Evolutionary conservation across 2,113 vertebrate species (phyloP).

Genomic region (Plectropomus leopardus): DNA sequence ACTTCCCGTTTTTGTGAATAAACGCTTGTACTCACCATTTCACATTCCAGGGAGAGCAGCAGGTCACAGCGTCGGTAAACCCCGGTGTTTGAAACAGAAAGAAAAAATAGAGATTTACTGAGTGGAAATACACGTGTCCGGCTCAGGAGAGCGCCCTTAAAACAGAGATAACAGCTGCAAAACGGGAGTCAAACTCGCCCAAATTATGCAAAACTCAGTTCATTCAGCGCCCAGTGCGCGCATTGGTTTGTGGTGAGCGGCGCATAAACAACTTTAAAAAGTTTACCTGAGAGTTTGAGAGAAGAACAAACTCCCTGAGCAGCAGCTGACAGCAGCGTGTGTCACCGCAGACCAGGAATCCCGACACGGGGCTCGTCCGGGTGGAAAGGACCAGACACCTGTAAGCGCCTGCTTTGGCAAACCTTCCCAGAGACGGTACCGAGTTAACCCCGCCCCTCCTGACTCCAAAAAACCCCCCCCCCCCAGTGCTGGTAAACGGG

Average conservation of each 20-base stretch:
- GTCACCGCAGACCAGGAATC: slow-evolving; percentile 21
- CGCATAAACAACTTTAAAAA: background rate
- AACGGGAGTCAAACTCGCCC: background rate
- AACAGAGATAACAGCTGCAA: background rate
- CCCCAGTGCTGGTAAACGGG: background rate
- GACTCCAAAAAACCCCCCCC: slow-evolving; percentile 8
- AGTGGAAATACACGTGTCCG: background rate
- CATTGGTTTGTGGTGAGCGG: background rate
- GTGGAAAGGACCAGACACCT: slow-evolving; percentile 70
- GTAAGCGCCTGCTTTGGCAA: slow-evolving; percentile 45
- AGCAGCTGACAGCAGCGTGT: slow-evolving; percentile 5
- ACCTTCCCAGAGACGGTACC: slow-evolving; percentile 32
- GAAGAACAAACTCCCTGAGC: background rate
- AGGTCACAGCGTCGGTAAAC: slow-evolving; percentile 35
- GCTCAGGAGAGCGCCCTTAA: background rate
- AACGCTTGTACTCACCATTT: slow-evolving; percentile 71
- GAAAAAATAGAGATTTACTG: slow-evolving; percentile 35
- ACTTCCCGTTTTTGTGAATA: slow-evolving; percentile 34
- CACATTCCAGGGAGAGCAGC: slow-evolving; percentile 29
- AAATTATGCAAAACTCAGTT: background rate
- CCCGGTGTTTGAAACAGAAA: slow-evolving; percentile 30
- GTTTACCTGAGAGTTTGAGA: slow-evolving; percentile 60
- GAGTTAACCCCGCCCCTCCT: slow-evolving; percentile 61
- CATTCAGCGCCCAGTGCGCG: background rate
- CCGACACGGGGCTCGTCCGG: slow-evolving; percentile 30